phyloP scores from a whole-genome alignment of 2,888 invertebrate species.

The Chrysolina oricalcia region DNA sequence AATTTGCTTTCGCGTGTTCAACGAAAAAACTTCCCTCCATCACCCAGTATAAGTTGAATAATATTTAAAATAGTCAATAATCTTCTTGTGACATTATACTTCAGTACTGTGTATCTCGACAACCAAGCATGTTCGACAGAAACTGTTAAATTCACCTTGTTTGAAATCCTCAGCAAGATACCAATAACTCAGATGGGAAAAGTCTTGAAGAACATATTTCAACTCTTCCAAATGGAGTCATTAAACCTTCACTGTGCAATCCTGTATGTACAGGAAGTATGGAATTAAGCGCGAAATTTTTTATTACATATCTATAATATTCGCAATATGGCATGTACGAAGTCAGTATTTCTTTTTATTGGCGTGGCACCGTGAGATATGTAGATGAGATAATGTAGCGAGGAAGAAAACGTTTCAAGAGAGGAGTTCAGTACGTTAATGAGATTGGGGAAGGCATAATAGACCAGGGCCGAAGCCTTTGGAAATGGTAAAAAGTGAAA shows the following conservation, averaged over 20 bases:
- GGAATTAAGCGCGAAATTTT: constrained; percentile 22
- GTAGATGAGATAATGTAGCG: not conserved
- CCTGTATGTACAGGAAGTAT: constrained; percentile 14
- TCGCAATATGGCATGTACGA: constrained; percentile 16
- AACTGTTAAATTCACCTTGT: not conserved
- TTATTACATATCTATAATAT: constrained; percentile 15
- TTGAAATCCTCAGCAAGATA: not conserved
- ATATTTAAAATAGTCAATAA: too few relatives aligned
- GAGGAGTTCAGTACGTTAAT: not conserved
- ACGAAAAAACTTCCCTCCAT: too few relatives aligned
- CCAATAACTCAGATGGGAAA: not conserved
- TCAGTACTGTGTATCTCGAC: too few relatives aligned
- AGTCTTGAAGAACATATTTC: constrained; percentile 12
- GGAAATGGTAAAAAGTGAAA: too few relatives aligned
- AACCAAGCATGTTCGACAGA: not conserved
- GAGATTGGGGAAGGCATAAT: not conserved
- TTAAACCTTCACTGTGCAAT: constrained; percentile 15
- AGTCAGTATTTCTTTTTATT: constrained; percentile 3
- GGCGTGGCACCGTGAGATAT: constrained; percentile 16
- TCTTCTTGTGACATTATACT: too few relatives aligned
- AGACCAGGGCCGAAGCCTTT: too few relatives aligned
- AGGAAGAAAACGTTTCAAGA: not conserved
- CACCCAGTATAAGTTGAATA: too few relatives aligned
- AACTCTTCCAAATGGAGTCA: constrained; percentile 16
- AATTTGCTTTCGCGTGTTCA: too few relatives aligned